Evolutionary conservation across 2,113 vertebrate genomes (phyloP).

Genomic region (Hymenochirus boettgeri): DNA sequence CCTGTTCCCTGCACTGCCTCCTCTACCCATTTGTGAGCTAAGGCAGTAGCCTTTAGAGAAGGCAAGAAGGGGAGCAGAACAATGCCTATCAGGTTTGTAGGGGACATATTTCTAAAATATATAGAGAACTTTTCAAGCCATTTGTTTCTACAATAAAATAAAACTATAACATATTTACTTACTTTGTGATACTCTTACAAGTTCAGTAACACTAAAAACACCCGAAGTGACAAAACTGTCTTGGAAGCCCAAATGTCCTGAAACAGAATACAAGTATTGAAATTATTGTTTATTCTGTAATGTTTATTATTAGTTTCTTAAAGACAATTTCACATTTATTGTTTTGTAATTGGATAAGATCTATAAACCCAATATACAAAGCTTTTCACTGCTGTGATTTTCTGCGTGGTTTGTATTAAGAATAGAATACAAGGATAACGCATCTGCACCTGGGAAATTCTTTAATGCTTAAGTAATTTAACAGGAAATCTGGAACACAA

Average conservation of each 20-base stretch:
- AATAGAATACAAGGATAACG: conserved; percentile 57
- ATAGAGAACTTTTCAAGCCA: no score
- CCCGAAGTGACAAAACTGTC: conserved; percentile 98
- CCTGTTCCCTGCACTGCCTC: no score
- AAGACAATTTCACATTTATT: conserved; percentile 49
- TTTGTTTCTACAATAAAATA: no score
- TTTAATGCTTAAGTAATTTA: conserved; percentile 60
- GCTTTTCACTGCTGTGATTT: conserved; percentile 27
- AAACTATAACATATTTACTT: conserved; percentile 58
- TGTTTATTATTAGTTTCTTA: conserved; percentile 42
- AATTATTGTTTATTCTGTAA: conserved; percentile 49
- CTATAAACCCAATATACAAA: conserved; percentile 39
- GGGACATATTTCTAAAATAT: no score
- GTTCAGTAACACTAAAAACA: conserved; percentile 95
- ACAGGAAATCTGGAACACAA: conserved; percentile 71
- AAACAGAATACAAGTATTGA: conserved; percentile 56
- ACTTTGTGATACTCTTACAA: conserved; percentile 97
- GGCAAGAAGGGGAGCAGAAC: no score
- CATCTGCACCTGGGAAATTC: conserved; percentile 57
- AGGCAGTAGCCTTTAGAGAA: no score
- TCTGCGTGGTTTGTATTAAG: conserved; percentile 56
- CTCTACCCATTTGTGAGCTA: no score
- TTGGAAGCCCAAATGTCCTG: conserved; percentile 98
- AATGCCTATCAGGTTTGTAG: no score
- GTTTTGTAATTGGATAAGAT: conserved; percentile 52